These are phyloP conservation scores for Orius insidiosus DNA, from an alignment of 1,140 invertebrate genomes.

Conservation along the genomic window DNA sequence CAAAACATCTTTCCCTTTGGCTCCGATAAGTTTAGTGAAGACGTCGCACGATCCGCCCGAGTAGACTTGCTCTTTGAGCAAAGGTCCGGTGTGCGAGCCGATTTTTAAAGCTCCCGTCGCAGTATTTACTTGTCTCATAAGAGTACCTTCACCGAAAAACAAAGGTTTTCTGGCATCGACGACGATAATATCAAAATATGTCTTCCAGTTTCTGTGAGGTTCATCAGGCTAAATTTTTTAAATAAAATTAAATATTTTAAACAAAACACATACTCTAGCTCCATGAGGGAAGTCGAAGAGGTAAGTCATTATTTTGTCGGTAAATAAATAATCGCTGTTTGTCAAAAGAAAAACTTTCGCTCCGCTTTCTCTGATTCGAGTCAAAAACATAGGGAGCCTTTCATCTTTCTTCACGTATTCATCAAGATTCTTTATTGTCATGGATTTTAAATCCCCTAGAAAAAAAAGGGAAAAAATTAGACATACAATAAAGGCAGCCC, in stretches of 20 bases:
- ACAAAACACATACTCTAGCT: slow-evolving; percentile 38
- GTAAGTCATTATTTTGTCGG: slow-evolving; percentile 90
- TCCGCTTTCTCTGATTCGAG: slow-evolving; percentile 72
- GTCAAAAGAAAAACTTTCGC: slow-evolving; percentile 91
- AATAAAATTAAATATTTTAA: slow-evolving; percentile 9
- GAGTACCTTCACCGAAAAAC: slow-evolving; percentile 95
- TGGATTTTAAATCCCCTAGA: slow-evolving; percentile 68
- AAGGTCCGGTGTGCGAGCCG: slow-evolving; percentile 74
- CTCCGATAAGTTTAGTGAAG: slow-evolving; percentile 89
- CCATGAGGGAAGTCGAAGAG: slow-evolving; percentile 80
- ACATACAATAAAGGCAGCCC: slow-evolving; percentile 7
- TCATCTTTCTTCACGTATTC: slow-evolving; percentile 91
- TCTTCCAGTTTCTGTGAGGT: slow-evolving; percentile 74
- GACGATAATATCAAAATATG: slow-evolving; percentile 94
- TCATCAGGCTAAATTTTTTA: slow-evolving; percentile 47
- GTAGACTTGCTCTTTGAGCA: slow-evolving; percentile 53
- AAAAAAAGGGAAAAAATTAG: no score
- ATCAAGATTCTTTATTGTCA: slow-evolving; percentile 76
- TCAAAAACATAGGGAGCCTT: slow-evolving; percentile 70
- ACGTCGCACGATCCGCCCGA: slow-evolving; percentile 86
- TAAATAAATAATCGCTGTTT: slow-evolving; percentile 93
- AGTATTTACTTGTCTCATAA: slow-evolving; percentile 82
- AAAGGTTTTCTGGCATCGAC: slow-evolving; percentile 92
- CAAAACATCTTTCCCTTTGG: slow-evolving; percentile 93
- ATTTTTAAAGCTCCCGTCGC: slow-evolving; percentile 72